Evolutionary conservation across 2,113 vertebrate genomes (phyloP), one percentile per base, ranked within the genome.

Genomic region (Shinisaurus crocodilurus): DNA sequence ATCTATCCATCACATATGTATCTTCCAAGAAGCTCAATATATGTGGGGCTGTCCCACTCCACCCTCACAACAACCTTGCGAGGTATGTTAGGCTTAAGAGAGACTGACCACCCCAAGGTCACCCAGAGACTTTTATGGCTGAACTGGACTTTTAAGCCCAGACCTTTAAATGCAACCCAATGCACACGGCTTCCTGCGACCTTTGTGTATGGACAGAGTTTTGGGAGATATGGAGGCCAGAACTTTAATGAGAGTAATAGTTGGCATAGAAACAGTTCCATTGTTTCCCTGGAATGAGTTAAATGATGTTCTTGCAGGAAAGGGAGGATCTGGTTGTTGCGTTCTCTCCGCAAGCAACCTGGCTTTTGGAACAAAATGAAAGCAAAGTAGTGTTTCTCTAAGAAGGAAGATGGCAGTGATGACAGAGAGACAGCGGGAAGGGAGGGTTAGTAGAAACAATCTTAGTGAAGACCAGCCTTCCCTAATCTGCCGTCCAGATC

Each of bases 281-380:
- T 88, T 34, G 57, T 80, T 34, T 45, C 6, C 48, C 43, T 80
- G 75, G 60, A 88, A 88, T 16, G n/a, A 67, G n/a, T 88, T 79
- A 25, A 88, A 88, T 80, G 60, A 43, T 34, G 1, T 88, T 67
- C n/a, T 67, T 79, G 40, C 43, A 1, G 9, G 29, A 16, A 75
- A 45, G 5, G 37, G 65, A n/a, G 32, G 57, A 23, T n/a, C 34
- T 37, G 57, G n/a, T 32, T n/a, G 69, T 70, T 45, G 29, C 20
- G 29, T 69, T 16, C 18, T 23, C 8, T 86, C 40, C 13, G 67
- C 37, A 43, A 48, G 32, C 57, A 25, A 25, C 20, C 37, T 16
- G 13, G 40, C 3, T 63, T 32, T 43, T 37, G 18, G 82, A 83
- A 74, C 63, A 23, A 43, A 83, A 75, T 63, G 20, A 85, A 90